A percentile compares a stretch with the other conserved stretches of the same genome.
Evolutionary conservation across 92 coral and sea anemone genomes (phyloP).

Genomic region (Zoanthus sociatus): DNA sequence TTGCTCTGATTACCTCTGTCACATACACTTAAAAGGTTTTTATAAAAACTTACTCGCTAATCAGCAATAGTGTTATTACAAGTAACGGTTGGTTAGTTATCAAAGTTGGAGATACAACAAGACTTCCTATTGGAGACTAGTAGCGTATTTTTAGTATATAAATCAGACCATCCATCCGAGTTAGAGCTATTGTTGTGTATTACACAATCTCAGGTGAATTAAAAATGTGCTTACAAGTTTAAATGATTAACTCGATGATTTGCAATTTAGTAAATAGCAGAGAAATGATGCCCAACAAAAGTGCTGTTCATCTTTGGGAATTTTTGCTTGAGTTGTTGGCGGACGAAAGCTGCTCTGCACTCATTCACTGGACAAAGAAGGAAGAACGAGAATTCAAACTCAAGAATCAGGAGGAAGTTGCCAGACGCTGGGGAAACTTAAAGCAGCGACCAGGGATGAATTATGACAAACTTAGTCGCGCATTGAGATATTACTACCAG

Average conservation of each 20-base stretch:
- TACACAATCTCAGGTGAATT: background rate
- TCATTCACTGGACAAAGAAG: slow-evolving; percentile 88
- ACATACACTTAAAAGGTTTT: too few relatives aligned
- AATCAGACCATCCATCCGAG: too few relatives aligned
- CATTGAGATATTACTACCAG: slow-evolving; percentile 92
- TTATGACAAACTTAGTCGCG: slow-evolving; percentile 90
- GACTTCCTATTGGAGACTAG: too few relatives aligned
- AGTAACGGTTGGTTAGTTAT: too few relatives aligned
- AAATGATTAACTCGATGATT: background rate
- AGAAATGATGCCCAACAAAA: slow-evolving; percentile 54
- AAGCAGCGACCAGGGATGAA: slow-evolving; percentile 96
- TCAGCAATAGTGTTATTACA: too few relatives aligned
- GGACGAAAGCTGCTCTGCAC: slow-evolving; percentile 77
- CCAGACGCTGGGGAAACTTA: slow-evolving; percentile 93
- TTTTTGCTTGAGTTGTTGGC: slow-evolving; percentile 91
- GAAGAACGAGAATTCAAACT: slow-evolving; percentile 84
- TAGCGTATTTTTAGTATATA: too few relatives aligned
- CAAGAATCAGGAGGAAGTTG: slow-evolving; percentile 92
- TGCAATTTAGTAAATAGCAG: slow-evolving; percentile 42
- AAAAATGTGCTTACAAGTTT: background rate
- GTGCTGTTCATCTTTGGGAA: slow-evolving; percentile 96
- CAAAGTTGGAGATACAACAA: too few relatives aligned
- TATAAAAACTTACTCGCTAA: too few relatives aligned
- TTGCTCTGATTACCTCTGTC: too few relatives aligned
- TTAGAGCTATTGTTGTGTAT: background rate